Evolutionary conservation across 2,888 invertebrate species (phyloP), one percentile per base, ranked within the genome.

Genomic region (Ophion obscuratus): DNA sequence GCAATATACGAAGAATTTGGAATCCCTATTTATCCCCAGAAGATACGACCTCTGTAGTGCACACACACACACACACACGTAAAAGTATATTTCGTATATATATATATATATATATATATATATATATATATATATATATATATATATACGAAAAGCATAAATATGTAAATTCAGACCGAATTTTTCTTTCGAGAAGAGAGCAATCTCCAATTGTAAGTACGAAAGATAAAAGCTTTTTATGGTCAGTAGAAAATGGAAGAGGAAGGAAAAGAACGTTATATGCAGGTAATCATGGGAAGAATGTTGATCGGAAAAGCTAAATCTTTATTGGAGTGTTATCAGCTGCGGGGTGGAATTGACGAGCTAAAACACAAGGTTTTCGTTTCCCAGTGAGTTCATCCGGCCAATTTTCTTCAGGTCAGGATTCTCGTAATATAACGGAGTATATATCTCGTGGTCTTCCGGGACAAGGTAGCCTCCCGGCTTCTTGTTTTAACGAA

Each of bases 391-490:
- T n/a, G 47, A 53, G 36, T 36, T 71, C 36, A 36, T 71, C 71
- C 64, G 53, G 20, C 47, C 71, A 80, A 53, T 80, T 64, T 80
- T 80, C 64, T 24, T 24, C 40, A 27, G 64, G 31, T 36, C 71
- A 31, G 53, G 11, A 64, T 53, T 11, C 53, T 62, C 57, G 36
- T 36, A 47, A 57, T 64, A 31, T 62, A 71, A 80, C 44, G 27
- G 44, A 79, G 61, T 80, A 80, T 80, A 76, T 64, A 76, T 76
- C 64, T 24, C 7, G n/a, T 27, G 62, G 62, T 44, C 57, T 71
- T 80, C 53, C 36, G 57, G 36, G 24, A 71, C 71, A 40, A 71
- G 9, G 1, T 53, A 10, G 17, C 71, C 71, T 27, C 53, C 71
- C 57, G 64, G 64, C 64, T 57, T 53, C 57, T 53, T 2, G 64